Base-by-base conservation (phyloP, 2,888 invertebrate genomes). In the Hermodice carunculata region DNA sequence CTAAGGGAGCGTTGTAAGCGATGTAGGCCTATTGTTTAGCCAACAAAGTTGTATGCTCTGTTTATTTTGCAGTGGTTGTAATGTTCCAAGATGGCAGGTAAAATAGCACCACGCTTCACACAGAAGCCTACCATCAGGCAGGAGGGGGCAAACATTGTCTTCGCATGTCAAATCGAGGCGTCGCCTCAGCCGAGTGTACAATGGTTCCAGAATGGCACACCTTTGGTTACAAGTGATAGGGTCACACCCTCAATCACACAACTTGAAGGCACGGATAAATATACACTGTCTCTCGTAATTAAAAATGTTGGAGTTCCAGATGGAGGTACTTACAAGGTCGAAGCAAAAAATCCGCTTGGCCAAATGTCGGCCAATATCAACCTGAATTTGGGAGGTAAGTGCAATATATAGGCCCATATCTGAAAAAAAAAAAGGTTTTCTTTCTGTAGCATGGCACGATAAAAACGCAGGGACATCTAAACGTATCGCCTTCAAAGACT, bases 71-170 rank as follows among this genome's bases (percentile, higher is more conserved):
- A n/a, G n/a, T n/a, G n/a, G n/a, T n/a, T n/a, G 57, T 57, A 42
- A 57, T 57, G 57, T n/a, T 43, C 32, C 42, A 60, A 14, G 17
- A 61, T 61, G 61, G 61, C 73, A 42, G 76, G 81, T 54, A 84
- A 82, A 11, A 80, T 80, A 63, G 96, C 96, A 28, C 99, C 99
- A 64, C 95, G 95, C 49, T 99, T 99, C 86, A 92, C 96, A 84
- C 96, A 97, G 89, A 98, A 99, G 90, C 99, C 99, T 74, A 92
- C 95, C 88, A 98, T 99, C 88, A 96, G 97, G 89, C 98, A 98
- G 86, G 96, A 85, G 94, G 96, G 95, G 76, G 78, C 77, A 49
- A 88, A 94, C 71, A 90, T 98, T 75, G 92, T 97, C 77, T 96
- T 98, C 95, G 95, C 96, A 88, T 97, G 98, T 88, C 89, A 94